phyloP scores from a whole-genome alignment of 2,888 invertebrate genomes.

The Chrysolina haemoptera region DNA sequence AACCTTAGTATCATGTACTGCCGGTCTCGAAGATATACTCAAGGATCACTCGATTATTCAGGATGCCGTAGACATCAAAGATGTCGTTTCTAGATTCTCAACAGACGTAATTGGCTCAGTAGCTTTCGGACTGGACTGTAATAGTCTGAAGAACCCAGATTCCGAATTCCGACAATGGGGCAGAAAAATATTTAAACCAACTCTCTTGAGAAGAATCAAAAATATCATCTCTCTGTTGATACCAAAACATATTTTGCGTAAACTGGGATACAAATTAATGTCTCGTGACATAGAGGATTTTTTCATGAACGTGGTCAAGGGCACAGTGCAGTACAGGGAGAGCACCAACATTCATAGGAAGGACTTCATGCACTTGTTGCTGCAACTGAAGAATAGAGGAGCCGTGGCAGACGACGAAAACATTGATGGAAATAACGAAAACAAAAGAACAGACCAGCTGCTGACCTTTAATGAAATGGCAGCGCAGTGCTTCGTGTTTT shows the following conservation, averaged over 20 bases:
- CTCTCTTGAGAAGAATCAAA: conserved; percentile 38
- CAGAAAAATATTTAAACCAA: conserved; percentile 48
- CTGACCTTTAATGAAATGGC: conserved; percentile 41
- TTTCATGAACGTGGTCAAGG: conserved; percentile 68
- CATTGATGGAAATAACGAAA: conserved; percentile 44
- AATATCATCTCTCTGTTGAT: conserved; percentile 36
- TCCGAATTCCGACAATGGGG: conserved; percentile 67
- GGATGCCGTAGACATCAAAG: conserved; percentile 62
- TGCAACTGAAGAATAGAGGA: conserved; percentile 67
- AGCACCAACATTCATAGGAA: conserved; percentile 69
- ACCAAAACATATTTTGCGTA: conserved; percentile 46
- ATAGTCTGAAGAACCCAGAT: conserved; percentile 72
- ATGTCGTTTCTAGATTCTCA: conserved; percentile 73
- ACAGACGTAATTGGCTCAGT: conserved; percentile 75
- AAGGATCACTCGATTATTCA: conserved; percentile 62
- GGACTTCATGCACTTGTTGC: conserved; percentile 73
- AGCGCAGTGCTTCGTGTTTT: conserved; percentile 54
- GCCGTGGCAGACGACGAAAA: conserved; percentile 65
- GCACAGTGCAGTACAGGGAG: conserved; percentile 69
- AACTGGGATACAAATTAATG: conserved; percentile 53
- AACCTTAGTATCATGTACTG: conserved; percentile 73
- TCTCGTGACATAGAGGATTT: conserved; percentile 64
- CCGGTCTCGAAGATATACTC: conserved; percentile 71
- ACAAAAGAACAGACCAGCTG: conserved; percentile 5
- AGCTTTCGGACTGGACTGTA: conserved; percentile 75